phyloP scores from a whole-genome alignment of 2,113 vertebrate genomes.

The Gasterosteus aculeatus region DNA sequence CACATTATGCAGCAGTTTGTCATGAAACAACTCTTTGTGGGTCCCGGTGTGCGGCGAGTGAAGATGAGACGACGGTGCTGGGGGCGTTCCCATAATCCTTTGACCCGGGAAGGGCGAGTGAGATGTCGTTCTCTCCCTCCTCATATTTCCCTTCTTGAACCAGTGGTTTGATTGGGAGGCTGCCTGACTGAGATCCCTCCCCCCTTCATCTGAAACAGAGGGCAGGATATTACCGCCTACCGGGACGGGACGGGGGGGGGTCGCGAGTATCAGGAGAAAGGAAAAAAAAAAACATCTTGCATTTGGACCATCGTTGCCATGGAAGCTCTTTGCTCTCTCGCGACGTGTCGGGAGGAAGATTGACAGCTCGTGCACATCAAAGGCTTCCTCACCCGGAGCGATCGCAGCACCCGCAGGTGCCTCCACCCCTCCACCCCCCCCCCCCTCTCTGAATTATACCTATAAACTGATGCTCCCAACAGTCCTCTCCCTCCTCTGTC shows the following conservation, averaged over 20 bases:
- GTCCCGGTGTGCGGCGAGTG: neutral
- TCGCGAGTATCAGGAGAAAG: neutral
- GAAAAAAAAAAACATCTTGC: slow-evolving; percentile 4
- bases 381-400: slow-evolving; percentile 45
- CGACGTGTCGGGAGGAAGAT: slow-evolving; percentile 49
- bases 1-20: neutral
- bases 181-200: slow-evolving; percentile 56
- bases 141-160: slow-evolving; percentile 25
- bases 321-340: slow-evolving; percentile 45
- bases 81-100: slow-evolving; percentile 2
- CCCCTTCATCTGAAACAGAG: slow-evolving; percentile 58
- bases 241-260: slow-evolving; percentile 4
- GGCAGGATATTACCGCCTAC: slow-evolving; percentile 57
- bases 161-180: slow-evolving; percentile 42
- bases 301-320: slow-evolving; percentile 41
- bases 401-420: slow-evolving; percentile 71
- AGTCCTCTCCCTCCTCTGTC: slow-evolving; percentile 66
- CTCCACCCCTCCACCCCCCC: slow-evolving; percentile 38
- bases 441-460: slow-evolving; percentile 57
- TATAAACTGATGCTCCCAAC: slow-evolving; percentile 57
- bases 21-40: neutral
- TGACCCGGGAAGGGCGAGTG: neutral
- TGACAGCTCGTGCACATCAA: slow-evolving; percentile 71
- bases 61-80: slow-evolving; percentile 1
- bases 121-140: slow-evolving; percentile 23